A percentile compares a stretch with the other conserved stretches of the same genome.
These are phyloP conservation scores for Toxotes lorentzi DNA, from an alignment of 2,797 vertebrate species.

Conservation along the genomic window DNA sequence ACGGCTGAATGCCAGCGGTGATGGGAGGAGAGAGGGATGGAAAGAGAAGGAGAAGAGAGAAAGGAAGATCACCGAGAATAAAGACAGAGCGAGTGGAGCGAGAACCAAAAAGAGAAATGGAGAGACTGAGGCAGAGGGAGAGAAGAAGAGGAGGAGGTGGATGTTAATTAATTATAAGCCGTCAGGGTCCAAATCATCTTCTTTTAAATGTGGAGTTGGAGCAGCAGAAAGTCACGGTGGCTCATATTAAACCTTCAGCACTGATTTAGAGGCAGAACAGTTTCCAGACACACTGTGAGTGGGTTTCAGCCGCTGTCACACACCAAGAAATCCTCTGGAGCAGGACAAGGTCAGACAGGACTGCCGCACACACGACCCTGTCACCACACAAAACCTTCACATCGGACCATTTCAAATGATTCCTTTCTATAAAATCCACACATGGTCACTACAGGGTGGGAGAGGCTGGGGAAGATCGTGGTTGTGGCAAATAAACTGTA, in stretches of 20 bases:
- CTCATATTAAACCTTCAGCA: slow-evolving; percentile 50
- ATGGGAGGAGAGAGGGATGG: slow-evolving; percentile 54
- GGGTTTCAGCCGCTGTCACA: not conserved
- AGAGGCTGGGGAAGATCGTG: no score
- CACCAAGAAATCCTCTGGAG: not conserved
- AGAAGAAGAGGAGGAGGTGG: slow-evolving; percentile 30
- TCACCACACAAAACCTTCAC: no score
- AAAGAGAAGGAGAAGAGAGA: slow-evolving; percentile 73
- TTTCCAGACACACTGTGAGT: not conserved
- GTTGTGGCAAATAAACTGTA: no score
- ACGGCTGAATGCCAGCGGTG: slow-evolving; percentile 47
- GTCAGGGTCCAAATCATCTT: slow-evolving; percentile 95
- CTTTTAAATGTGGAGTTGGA: slow-evolving; percentile 92
- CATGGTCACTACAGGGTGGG: no score
- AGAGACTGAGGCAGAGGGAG: slow-evolving; percentile 10
- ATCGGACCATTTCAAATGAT: not conserved
- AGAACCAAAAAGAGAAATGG: slow-evolving; percentile 85
- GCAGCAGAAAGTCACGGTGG: slow-evolving; percentile 65
- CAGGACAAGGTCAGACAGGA: not conserved
- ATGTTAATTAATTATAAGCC: slow-evolving; percentile 94
- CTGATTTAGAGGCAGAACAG: slow-evolving; percentile 37
- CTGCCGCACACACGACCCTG: not conserved
- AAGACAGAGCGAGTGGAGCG: slow-evolving; percentile 62
- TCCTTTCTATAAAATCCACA: not conserved
- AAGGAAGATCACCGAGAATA: slow-evolving; percentile 11